phyloP scores from a whole-genome alignment of 1,140 invertebrate genomes.

The Pomacea maculata region DNA sequence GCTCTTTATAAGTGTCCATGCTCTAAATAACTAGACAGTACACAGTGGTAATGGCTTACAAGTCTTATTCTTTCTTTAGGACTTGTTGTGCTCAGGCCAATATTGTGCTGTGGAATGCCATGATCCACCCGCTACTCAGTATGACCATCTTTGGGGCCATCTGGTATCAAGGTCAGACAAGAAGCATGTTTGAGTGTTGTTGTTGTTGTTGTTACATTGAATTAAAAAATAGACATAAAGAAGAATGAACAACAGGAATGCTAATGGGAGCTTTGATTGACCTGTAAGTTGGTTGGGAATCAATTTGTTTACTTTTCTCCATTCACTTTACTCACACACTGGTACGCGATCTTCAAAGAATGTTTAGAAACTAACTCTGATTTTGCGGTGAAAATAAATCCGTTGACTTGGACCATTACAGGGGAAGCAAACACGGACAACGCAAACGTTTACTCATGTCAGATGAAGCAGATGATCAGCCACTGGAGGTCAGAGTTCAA shows the following conservation, averaged over 20 bases:
- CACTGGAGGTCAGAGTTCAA: constrained; percentile 40
- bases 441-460: constrained; percentile 34
- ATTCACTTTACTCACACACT: too few relatives aligned
- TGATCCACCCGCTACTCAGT: constrained; percentile 52
- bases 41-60: neutral
- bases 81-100: constrained; percentile 7
- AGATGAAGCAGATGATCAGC: constrained; percentile 34
- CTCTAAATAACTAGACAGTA: neutral
- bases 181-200: too few relatives aligned
- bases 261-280: too few relatives aligned
- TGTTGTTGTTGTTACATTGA: too few relatives aligned
- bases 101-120: constrained; percentile 49
- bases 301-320: too few relatives aligned
- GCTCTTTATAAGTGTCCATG: too few relatives aligned
- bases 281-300: too few relatives aligned
- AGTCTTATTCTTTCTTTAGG: neutral
- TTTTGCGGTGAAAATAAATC: too few relatives aligned
- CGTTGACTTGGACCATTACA: neutral
- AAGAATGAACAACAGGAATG: too few relatives aligned
- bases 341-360: too few relatives aligned
- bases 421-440: constrained; percentile 36
- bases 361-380: too few relatives aligned
- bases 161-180: constrained; percentile 56
- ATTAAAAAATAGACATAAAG: too few relatives aligned
- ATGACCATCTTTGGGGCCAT: constrained; percentile 52